phyloP scores from a whole-genome alignment of 2,797 vertebrate species.

The Eospalax fontanierii region DNA sequence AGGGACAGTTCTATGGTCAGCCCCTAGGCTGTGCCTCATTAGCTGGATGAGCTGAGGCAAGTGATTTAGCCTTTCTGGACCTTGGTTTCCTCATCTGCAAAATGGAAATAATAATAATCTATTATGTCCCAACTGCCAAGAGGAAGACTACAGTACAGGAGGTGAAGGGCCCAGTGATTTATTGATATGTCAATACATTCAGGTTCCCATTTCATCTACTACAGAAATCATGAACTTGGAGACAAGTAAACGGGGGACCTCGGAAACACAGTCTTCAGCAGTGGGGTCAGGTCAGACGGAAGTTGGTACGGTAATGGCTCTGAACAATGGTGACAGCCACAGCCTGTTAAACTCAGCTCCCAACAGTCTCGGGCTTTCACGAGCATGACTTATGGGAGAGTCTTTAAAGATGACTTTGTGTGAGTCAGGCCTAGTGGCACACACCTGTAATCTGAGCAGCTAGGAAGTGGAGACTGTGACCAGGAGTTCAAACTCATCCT shows the following conservation, averaged over 20 bases:
- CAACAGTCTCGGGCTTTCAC: not conserved
- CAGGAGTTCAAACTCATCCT: not conserved
- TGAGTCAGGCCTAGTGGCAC: too few relatives aligned
- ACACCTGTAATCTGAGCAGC: not conserved
- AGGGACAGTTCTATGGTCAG: not conserved
- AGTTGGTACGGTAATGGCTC: not conserved
- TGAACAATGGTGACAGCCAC: not conserved
- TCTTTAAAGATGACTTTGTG: not conserved
- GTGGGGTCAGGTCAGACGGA: not conserved
- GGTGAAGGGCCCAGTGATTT: not conserved
- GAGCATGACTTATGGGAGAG: not conserved
- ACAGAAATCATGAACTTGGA: not conserved
- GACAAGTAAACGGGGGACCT: not conserved
- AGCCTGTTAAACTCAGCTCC: not conserved
- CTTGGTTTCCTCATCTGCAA: constrained; percentile 2
- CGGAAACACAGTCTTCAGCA: not conserved
- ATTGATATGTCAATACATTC: not conserved
- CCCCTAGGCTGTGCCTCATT: not conserved
- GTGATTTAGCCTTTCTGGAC: not conserved
- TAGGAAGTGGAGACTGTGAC: not conserved
- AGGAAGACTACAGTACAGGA: not conserved
- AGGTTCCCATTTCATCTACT: not conserved
- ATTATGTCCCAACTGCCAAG: not conserved
- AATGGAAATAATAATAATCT: not conserved
- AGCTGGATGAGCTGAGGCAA: not conserved